These are phyloP conservation scores for Nephila pilipes DNA, from an alignment of 1,140 invertebrate genomes.

Conservation along the genomic window DNA sequence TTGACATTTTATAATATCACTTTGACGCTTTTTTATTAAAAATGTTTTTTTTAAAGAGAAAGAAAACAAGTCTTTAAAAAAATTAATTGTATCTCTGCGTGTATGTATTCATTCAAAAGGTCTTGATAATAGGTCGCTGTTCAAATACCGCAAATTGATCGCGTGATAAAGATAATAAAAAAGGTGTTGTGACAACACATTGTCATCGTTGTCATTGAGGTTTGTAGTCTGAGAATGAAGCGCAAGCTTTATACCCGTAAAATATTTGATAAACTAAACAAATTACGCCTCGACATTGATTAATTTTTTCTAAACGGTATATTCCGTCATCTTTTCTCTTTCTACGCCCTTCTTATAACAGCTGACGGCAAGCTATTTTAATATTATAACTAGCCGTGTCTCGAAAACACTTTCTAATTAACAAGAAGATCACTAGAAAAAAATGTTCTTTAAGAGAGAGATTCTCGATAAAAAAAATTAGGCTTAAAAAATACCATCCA, in stretches of 20 bases:
- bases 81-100: not conserved
- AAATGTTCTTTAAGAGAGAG: not conserved
- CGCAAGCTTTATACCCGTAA: not conserved
- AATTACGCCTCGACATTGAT: slow-evolving; percentile 54
- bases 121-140: not conserved
- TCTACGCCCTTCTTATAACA: slow-evolving; percentile 17
- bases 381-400: slow-evolving; percentile 39
- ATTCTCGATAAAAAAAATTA: slow-evolving; percentile 12
- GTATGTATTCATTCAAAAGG: not conserved
- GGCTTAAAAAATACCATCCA: not conserved
- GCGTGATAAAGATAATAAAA: not conserved
- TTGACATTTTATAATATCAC: not conserved
- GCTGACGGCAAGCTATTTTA: slow-evolving; percentile 29
- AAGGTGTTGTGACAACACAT: slow-evolving; percentile 12
- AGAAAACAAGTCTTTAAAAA: not conserved
- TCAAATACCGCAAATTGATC: slow-evolving; percentile 25
- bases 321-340: not conserved
- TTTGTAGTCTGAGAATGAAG: slow-evolving; percentile 42
- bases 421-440: slow-evolving; percentile 54
- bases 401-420: slow-evolving; percentile 59
- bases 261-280: slow-evolving; percentile 39
- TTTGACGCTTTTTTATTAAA: not conserved
- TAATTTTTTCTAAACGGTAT: slow-evolving; percentile 31
- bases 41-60: not conserved
- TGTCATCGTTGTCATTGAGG: slow-evolving; percentile 44